Conservation (phyloP, 2,888 invertebrate genomes). For the Blomia tropicalis region DNA sequence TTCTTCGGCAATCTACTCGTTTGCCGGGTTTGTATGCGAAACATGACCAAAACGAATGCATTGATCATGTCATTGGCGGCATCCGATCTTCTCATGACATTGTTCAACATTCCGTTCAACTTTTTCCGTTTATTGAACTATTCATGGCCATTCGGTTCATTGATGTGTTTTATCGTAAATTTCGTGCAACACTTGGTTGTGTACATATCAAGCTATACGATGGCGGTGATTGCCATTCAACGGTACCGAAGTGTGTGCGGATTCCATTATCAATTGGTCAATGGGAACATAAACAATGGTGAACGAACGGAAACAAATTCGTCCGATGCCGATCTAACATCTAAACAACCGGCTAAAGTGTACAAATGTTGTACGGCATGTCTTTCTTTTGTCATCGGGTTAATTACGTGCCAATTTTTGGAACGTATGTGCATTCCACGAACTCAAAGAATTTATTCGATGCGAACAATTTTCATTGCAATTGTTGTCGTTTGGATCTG, state of each 20-base stretch:
- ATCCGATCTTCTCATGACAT: slow-evolving; percentile 35
- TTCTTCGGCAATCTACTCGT: slow-evolving; percentile 38
- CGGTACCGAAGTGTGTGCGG: slow-evolving; percentile 32
- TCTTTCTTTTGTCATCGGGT: too few species aligned
- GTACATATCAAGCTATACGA: slow-evolving; percentile 38
- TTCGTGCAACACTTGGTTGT: slow-evolving; percentile 35
- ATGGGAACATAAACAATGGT: too few species aligned
- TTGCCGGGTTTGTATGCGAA: slow-evolving; percentile 40
- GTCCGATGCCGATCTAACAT: background rate
- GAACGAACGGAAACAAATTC: background rate
- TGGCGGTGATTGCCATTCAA: slow-evolving; percentile 38
- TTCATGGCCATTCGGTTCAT: slow-evolving; percentile 39
- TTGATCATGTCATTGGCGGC: slow-evolving; percentile 43
- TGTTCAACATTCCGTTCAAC: slow-evolving; percentile 39
- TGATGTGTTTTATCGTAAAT: slow-evolving; percentile 37
- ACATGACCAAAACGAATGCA: slow-evolving; percentile 43
- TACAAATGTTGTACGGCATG: background rate
- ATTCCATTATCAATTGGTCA: background rate
- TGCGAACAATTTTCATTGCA: slow-evolving; percentile 9
- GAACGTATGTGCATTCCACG: background rate
- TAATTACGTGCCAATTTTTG: too few species aligned
- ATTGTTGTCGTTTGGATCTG: slow-evolving; percentile 33
- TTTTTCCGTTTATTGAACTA: slow-evolving; percentile 35
- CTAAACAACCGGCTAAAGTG: background rate
- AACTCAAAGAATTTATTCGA: background rate